Percentiles rank a stretch among this genome's conserved stretches.
Evolutionary conservation across 2,113 vertebrate species (phyloP).

Genomic region (Mastomys natalensis): DNA sequence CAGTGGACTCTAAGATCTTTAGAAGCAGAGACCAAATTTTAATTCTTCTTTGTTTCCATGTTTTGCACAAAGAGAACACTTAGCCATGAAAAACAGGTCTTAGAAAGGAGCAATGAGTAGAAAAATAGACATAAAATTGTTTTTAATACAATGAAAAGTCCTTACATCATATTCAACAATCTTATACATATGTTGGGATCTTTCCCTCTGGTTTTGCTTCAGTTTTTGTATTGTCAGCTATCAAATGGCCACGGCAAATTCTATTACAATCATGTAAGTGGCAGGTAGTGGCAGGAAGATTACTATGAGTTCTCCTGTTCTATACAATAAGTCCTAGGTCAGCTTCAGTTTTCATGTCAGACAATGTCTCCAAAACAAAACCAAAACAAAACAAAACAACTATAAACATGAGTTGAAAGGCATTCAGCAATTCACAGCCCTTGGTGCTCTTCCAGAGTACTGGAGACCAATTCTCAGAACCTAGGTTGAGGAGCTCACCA

Average conservation of each 20-base stretch:
- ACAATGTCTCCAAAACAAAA: not conserved
- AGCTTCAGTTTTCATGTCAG: not conserved
- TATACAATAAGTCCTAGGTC: not conserved
- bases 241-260: not conserved
- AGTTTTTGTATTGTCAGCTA: constrained; percentile 9
- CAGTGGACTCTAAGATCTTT: not conserved
- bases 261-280: not conserved
- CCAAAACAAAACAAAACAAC: not conserved
- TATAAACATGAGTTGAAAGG: not conserved
- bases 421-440: not conserved
- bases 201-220: not conserved
- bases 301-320: not conserved
- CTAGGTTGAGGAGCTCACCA: not conserved
- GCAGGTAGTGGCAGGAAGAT: not conserved
- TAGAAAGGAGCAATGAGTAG: not conserved
- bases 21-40: constrained; percentile 7
- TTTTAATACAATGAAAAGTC: not conserved
- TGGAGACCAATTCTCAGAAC: not conserved
- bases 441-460: not conserved
- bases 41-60: not conserved
- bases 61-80: not conserved
- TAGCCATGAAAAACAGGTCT: not conserved
- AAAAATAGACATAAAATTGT: not conserved
- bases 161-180: not conserved
- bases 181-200: not conserved